These are phyloP conservation scores for Ernsta delagoae DNA, from an alignment of 2,888 invertebrate species.

Conservation along the genomic window DNA sequence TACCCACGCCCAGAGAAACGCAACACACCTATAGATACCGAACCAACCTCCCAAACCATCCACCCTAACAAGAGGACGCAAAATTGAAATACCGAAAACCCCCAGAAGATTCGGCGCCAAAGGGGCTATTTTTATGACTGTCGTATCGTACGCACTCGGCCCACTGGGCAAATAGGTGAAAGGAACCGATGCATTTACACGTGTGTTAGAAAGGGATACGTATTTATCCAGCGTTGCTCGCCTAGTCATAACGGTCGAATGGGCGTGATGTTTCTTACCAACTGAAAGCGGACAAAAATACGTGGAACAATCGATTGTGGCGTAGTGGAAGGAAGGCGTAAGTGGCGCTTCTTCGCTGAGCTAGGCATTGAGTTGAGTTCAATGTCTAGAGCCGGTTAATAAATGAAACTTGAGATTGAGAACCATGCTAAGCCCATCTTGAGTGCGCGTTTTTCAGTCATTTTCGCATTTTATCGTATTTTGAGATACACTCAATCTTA, in stretches of 20 bases:
- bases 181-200: slow-evolving; percentile 67
- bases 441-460: too few relatives aligned
- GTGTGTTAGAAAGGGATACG: slow-evolving; percentile 75
- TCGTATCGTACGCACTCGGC: slow-evolving; percentile 83
- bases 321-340: slow-evolving; percentile 55
- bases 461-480: too few relatives aligned
- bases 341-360: too few relatives aligned
- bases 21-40: slow-evolving; percentile 49
- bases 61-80: slow-evolving; percentile 74
- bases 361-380: too few relatives aligned
- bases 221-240: slow-evolving; percentile 77
- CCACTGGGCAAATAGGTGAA: slow-evolving; percentile 81
- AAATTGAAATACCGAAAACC: slow-evolving; percentile 78
- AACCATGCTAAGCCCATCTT: too few relatives aligned
- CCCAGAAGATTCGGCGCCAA: slow-evolving; percentile 82
- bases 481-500: too few relatives aligned
- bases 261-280: slow-evolving; percentile 85
- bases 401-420: too few relatives aligned
- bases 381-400: too few relatives aligned
- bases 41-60: slow-evolving; percentile 43
- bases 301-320: slow-evolving; percentile 80
- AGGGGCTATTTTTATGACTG: slow-evolving; percentile 85
- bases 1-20: slow-evolving; percentile 57
- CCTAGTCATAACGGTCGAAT: slow-evolving; percentile 85
- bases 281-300: slow-evolving; percentile 83